Conservation (phyloP, 2,888 invertebrate species). For the Macroteleia sp. region DNA sequence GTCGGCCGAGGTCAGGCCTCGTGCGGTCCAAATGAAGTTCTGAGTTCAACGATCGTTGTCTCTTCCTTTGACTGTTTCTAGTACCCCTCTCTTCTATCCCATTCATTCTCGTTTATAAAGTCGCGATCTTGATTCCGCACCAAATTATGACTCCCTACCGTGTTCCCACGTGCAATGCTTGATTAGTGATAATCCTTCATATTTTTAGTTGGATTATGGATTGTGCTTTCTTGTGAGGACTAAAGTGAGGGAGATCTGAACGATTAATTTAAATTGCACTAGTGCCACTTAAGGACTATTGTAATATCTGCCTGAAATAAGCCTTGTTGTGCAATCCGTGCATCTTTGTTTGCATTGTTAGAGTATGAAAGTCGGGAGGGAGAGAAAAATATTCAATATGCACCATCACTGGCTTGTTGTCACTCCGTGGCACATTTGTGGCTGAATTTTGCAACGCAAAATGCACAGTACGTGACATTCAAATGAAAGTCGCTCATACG, state of each 20-base stretch:
- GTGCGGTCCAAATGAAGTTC: conserved; percentile 62
- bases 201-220: conserved; percentile 8
- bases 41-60: conserved; percentile 64
- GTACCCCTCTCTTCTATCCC: conserved; percentile 27
- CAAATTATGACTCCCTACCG: conserved; percentile 64
- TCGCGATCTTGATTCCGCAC: conserved; percentile 64
- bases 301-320: conserved; percentile 9
- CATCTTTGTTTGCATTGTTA: conserved; percentile 30
- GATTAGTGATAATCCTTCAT: conserved; percentile 33
- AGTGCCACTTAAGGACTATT: conserved; percentile 3
- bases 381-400: conserved; percentile 24
- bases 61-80: conserved; percentile 56
- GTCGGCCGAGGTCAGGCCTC: conserved; percentile 59
- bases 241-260: conserved; percentile 14
- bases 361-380: conserved; percentile 14
- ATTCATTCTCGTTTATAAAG: conserved; percentile 63
- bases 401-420: conserved; percentile 34
- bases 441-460: conserved; percentile 19
- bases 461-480: conserved; percentile 39
- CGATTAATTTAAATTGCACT: conserved; percentile 24
- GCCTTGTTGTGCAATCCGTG: conserved; percentile 38
- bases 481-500: conserved; percentile 47
- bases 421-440: conserved; percentile 3
- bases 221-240: no score
- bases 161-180: conserved; percentile 57